Base-by-base conservation (phyloP, 2,113 vertebrate genomes). In the Oryctolagus cuniculus region DNA sequence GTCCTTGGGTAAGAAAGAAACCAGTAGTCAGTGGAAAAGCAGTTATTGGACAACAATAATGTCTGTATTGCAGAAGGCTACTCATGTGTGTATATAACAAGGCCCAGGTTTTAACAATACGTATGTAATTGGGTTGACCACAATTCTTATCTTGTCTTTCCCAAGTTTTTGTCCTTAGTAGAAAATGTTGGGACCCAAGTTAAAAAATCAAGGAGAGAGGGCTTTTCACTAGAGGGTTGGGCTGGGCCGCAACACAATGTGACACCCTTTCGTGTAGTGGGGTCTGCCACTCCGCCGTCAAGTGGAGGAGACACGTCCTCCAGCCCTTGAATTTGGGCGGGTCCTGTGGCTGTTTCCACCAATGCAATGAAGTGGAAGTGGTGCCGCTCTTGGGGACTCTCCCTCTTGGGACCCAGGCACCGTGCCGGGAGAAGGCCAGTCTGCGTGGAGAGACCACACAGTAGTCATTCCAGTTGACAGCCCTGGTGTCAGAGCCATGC, bases 101-200 rank as follows among this genome's bases (percentile, higher is more conserved):
- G 34, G 16, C 64, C 64, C n/a, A 44, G 36, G 31, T 21, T 81
- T n/a, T 55, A 75, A 84, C 61, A 84, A 21, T 61, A 29, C 64
- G 31, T 69, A 22, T 25, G 58, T 49, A 72, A 66, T 66, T 87
- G 74, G 63, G 63, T 69, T 78, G 90, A 91, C 31, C 69, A 73
- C 44, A 34, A 80, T 7, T 21, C 17, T 73, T 75, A 84, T 75
- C 72, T 19, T 79, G 66, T 53, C 38, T 83, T 92, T 75, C 34
- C 89, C 61, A 96, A 75, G 79, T 7, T 25, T 84, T 95, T 92
- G 70, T 70, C 44, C 24, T 66, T 90, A n/a, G 22, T 80, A 55
- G 75, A 77, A 93, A 38, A 77, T n/a, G 19, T 74, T 79, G 67
- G 73, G 81, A 16, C 36, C 73, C 92, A 96, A 49, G 38, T 80